A percentile compares a stretch with the other conserved stretches of the same genome.
Evolutionary conservation across 2,888 invertebrate species (phyloP).

Genomic region (Cephus runcator): DNA sequence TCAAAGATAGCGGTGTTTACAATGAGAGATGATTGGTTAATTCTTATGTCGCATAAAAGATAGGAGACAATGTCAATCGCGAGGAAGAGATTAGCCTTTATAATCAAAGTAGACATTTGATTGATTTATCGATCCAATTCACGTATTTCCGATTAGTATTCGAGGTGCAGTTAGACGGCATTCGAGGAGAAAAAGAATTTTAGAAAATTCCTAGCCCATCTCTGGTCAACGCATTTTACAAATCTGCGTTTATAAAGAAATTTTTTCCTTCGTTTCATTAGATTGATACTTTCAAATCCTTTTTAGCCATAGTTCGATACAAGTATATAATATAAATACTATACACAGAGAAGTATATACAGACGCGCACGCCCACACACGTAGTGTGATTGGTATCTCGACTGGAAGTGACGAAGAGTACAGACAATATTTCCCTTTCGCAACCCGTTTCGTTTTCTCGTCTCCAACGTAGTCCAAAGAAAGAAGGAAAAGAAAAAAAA

Average conservation of each 20-base stretch:
- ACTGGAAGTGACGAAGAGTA: not conserved
- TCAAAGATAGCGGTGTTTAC: not conserved
- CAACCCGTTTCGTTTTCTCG: not conserved
- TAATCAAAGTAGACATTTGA: conserved; percentile 45
- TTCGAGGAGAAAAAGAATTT: not conserved
- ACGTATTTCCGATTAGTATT: not conserved
- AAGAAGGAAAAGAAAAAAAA: conserved; percentile 3
- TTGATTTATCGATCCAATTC: not conserved
- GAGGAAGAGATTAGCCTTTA: conserved; percentile 41
- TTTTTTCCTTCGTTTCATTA: not conserved
- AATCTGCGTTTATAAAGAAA: not conserved
- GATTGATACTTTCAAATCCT: not conserved
- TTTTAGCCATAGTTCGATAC: not conserved
- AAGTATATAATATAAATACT: not conserved
- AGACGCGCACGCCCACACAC: not conserved
- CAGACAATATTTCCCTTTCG: not conserved
- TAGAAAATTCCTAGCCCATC: not conserved
- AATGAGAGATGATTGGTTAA: not conserved
- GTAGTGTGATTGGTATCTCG: not conserved
- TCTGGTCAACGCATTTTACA: not conserved
- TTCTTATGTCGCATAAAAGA: not conserved
- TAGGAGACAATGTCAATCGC: conserved; percentile 42
- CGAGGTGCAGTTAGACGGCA: not conserved
- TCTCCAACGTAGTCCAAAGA: not conserved
- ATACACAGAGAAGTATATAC: not conserved